phyloP scores from a whole-genome alignment of 2,797 vertebrate species.

The Podarcis siculus region DNA sequence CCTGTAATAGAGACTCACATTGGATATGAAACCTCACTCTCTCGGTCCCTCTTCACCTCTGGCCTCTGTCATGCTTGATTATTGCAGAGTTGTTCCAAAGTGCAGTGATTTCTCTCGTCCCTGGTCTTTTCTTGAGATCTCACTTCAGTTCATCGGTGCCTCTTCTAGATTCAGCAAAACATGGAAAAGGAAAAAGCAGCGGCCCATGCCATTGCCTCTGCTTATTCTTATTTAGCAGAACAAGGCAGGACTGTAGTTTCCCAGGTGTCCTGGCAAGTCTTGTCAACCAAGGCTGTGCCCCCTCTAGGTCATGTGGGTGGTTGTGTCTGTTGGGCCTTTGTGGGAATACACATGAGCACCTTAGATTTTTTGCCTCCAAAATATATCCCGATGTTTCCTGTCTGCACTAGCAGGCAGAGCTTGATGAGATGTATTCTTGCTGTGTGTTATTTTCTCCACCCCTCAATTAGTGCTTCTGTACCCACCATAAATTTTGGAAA shows the following conservation, averaged over 20 bases:
- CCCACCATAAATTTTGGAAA: too few relatives aligned
- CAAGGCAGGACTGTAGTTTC: neutral
- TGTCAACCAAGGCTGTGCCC: neutral
- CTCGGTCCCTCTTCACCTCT: neutral
- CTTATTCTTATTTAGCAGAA: neutral
- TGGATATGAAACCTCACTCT: neutral
- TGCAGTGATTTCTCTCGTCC: neutral
- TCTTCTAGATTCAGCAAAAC: neutral
- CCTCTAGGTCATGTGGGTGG: too few relatives aligned
- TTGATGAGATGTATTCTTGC: too few relatives aligned
- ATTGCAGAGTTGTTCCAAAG: neutral
- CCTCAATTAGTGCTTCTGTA: too few relatives aligned
- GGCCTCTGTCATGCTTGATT: neutral
- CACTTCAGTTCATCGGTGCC: neutral
- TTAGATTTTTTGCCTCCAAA: too few relatives aligned
- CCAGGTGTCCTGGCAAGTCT: neutral
- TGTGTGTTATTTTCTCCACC: too few relatives aligned
- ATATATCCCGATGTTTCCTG: too few relatives aligned
- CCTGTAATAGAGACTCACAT: neutral
- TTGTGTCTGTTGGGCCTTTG: too few relatives aligned
- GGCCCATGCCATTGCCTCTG: neutral
- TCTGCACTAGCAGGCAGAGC: too few relatives aligned
- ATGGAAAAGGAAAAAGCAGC: neutral
- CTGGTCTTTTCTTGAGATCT: neutral
- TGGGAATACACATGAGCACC: too few relatives aligned